Conservation (phyloP, 1,140 invertebrate genomes). For the Brachionus rotundiformis region DNA sequence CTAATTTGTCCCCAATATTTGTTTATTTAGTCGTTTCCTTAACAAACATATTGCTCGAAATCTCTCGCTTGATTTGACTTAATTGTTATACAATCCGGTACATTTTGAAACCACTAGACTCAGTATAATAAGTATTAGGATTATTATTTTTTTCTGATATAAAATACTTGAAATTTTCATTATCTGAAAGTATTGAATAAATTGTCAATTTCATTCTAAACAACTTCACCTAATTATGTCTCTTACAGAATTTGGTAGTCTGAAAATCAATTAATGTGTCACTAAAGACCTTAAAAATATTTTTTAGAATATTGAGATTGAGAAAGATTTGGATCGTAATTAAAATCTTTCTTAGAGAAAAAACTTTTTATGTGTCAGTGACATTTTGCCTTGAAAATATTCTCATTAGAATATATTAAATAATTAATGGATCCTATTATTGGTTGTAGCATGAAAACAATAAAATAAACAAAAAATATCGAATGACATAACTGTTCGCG, state of each 20-base stretch:
- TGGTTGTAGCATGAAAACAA: too few species aligned
- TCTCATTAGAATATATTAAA: neutral
- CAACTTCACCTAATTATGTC: neutral
- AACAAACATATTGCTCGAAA: neutral
- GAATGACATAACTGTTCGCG: too few species aligned
- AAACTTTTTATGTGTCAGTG: neutral
- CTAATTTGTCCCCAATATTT: neutral
- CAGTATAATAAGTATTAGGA: neutral
- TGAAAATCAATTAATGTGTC: neutral
- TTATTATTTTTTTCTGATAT: neutral
- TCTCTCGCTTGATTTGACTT: too few species aligned
- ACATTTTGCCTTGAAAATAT: neutral
- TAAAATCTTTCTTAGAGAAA: neutral
- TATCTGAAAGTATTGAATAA: conserved; percentile 3
- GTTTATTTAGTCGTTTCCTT: neutral
- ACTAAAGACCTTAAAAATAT: neutral
- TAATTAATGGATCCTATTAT: too few species aligned
- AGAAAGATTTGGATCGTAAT: too few species aligned
- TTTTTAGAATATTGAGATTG: too few species aligned
- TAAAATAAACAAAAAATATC: too few species aligned
- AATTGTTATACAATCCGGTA: too few species aligned
- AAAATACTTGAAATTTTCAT: neutral
- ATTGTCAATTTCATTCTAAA: neutral
- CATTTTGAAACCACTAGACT: neutral
- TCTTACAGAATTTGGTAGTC: neutral